phyloP scores from a whole-genome alignment of 2,888 invertebrate species.

The Palloptera scutellata region DNA sequence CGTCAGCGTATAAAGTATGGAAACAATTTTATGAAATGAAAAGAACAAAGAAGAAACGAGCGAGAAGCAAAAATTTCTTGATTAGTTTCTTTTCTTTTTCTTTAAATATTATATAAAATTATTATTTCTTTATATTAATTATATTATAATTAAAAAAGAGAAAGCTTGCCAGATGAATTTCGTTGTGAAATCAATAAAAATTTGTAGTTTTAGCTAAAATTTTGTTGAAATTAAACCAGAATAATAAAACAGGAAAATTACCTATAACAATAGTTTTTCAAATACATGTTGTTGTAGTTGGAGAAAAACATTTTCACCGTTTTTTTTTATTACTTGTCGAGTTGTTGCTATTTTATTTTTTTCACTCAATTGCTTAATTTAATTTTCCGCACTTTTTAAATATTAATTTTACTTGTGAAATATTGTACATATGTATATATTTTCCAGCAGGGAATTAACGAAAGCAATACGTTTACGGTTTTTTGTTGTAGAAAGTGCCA shows the following conservation, averaged over 20 bases:
- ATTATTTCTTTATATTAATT: no score
- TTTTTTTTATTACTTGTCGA: conserved; percentile 7
- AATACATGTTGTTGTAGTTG: conserved; percentile 59
- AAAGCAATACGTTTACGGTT: no score
- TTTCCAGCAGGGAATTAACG: no score
- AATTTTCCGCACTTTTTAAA: conserved; percentile 2
- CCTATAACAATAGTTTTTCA: conserved; percentile 60
- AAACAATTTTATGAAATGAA: not conserved
- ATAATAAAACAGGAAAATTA: conserved; percentile 38
- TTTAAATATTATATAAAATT: no score
- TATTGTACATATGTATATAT: not conserved
- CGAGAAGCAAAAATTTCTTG: no score
- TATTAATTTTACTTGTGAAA: not conserved
- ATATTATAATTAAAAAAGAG: no score
- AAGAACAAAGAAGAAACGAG: not conserved
- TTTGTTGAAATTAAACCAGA: not conserved
- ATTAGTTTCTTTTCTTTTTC: no score
- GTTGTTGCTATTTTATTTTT: conserved; percentile 14
- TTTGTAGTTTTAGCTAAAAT: no score
- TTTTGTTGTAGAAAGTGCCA: no score
- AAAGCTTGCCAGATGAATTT: no score
- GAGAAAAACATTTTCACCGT: conserved; percentile 53
- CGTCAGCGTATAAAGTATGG: conserved; percentile 16
- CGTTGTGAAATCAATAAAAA: no score
- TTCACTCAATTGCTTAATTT: conserved; percentile 11